Base-by-base conservation (phyloP, 2,113 vertebrate genomes). In the Manacus vitellinus region DNA sequence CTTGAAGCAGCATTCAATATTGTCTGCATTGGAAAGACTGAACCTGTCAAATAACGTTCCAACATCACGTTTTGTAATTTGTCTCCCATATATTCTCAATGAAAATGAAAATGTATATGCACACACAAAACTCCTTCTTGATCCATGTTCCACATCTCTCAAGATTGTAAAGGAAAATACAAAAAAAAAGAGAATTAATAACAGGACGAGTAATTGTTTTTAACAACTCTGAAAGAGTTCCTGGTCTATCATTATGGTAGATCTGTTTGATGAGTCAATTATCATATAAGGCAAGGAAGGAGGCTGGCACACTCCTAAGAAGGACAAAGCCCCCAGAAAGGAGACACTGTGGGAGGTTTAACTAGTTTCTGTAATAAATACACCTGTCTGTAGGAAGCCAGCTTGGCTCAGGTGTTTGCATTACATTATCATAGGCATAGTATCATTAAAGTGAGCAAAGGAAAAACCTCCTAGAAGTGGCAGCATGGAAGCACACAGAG, bases 401-500 rank as follows among this genome's bases (percentile, higher is more conserved):
- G 30, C 46, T 58, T 43, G 46, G 61, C 51, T 61, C 47, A 51
- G 30, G 20, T 18, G 51, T 35, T 43, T 81, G 65, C 18, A 47
- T 52, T 66, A 21, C 5, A 21, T 44, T 88, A 18, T 23, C 51
- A 81, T 1, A 33, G 16, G 22, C 27, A 74, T 4, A 49, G 18
- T 14, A 23, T 17, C 51, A 41, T 11, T 12, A 39, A 41, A 76
- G 51, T 5, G 25, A 76, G 44, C 12, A 76, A 73, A 89, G 7
- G 1, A 75, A 68, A 80, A 52, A 43, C 41, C 10, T 83, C 30
- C 47, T 15, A 51, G 80, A 51, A 88, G 68, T 3, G 6, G 27
- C 7, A 73, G 18, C 8, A 14, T 0, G 1, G 23, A 23, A 65
- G 55, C 2, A 2, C 4, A 81, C 1, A 3, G 20, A 68, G 49